Evolutionary conservation across 2,888 invertebrate genomes (phyloP).

Genomic region (Thymelicus sylvestris): DNA sequence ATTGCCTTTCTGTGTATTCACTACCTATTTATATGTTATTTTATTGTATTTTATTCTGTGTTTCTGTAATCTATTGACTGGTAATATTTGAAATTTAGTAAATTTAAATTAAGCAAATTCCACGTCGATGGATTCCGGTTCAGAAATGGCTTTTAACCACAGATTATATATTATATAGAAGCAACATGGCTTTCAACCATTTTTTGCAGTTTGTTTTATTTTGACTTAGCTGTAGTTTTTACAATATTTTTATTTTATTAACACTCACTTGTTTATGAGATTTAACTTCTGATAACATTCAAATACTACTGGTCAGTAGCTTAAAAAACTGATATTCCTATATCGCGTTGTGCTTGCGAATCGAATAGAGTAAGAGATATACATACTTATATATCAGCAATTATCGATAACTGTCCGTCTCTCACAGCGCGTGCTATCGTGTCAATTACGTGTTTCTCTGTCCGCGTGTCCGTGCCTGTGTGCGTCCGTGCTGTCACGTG

Average conservation of each 20-base stretch:
- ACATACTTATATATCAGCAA: conserved; percentile 44
- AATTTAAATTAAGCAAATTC: neutral
- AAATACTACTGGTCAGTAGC: conserved; percentile 15
- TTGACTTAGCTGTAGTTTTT: too few relatives aligned
- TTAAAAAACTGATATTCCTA: conserved; percentile 61
- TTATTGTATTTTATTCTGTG: conserved; percentile 20
- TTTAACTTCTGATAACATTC: neutral
- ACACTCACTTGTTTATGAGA: too few relatives aligned
- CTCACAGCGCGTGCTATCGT: conserved; percentile 62
- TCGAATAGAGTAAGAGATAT: conserved; percentile 47
- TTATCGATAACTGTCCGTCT: conserved; percentile 57
- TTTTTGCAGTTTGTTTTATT: too few relatives aligned
- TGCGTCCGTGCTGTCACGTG: conserved; percentile 43
- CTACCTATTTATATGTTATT: conserved; percentile 46
- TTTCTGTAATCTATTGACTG: conserved; percentile 8
- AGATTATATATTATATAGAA: too few relatives aligned
- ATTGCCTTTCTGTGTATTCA: conserved; percentile 75
- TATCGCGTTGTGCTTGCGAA: conserved; percentile 66
- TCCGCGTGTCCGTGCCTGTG: conserved; percentile 46
- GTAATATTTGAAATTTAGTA: conserved; percentile 12
- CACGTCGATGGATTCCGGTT: too few relatives aligned
- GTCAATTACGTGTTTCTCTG: conserved; percentile 69
- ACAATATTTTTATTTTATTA: too few relatives aligned
- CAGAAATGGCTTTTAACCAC: too few relatives aligned
- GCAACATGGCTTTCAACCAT: too few relatives aligned